Conservation (phyloP, 1,140 invertebrate species). For the Lepidurus arcticus region DNA sequence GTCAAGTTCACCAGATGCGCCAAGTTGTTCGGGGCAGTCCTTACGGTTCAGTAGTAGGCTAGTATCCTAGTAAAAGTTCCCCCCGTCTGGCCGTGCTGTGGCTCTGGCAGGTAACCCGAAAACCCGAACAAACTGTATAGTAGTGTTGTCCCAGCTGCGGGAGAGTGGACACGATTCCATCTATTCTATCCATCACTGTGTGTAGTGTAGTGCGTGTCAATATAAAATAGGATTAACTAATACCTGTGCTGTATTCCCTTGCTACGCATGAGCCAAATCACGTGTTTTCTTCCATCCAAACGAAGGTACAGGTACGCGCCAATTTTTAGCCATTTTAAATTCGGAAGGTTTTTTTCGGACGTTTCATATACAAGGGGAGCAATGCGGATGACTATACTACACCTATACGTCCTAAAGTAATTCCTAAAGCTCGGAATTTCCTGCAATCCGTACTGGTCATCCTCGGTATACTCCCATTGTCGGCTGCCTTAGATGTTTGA, state of each 20-base stretch:
- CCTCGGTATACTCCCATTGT: background rate
- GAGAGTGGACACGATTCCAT: background rate
- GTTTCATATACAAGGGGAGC: too few relatives aligned
- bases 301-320: too few relatives aligned
- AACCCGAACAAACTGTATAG: background rate
- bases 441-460: background rate
- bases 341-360: too few relatives aligned
- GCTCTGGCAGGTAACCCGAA: background rate
- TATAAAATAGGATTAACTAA: background rate
- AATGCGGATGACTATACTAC: too few relatives aligned
- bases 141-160: constrained; percentile 7
- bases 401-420: background rate
- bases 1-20: background rate
- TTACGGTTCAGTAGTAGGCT: too few relatives aligned
- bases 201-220: background rate
- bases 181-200: background rate
- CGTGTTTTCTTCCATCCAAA: background rate
- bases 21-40: too few relatives aligned
- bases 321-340: too few relatives aligned
- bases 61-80: too few relatives aligned
- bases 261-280: background rate
- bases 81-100: too few relatives aligned
- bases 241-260: background rate
- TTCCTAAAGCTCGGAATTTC: background rate
- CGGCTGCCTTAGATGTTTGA: background rate